phyloP scores from a whole-genome alignment of 1,140 invertebrate genomes.

The Drosophila tristis region DNA sequence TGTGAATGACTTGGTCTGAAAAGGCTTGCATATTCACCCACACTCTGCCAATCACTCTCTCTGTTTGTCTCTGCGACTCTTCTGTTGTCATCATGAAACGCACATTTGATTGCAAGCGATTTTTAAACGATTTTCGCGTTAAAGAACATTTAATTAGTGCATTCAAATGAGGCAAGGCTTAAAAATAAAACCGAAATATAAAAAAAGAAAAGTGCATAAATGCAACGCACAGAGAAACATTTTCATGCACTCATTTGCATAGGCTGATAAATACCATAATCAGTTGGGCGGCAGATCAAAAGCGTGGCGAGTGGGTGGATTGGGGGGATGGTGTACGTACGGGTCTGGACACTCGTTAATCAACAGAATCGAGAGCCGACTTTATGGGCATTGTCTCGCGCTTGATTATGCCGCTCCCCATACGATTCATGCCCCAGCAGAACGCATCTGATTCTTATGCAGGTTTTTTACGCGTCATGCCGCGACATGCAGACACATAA shows the following conservation, averaged over 20 bases:
- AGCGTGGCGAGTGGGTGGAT: not conserved
- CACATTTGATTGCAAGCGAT: not conserved
- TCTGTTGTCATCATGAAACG: constrained; percentile 3
- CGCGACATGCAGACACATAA: constrained; percentile 78
- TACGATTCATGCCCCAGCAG: not conserved
- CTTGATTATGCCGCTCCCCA: constrained; percentile 71
- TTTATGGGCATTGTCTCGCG: constrained; percentile 69
- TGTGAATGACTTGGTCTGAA: not conserved
- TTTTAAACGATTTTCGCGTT: constrained; percentile 11
- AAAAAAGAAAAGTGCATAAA: not conserved
- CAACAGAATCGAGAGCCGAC: constrained; percentile 45
- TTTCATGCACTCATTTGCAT: constrained; percentile 40
- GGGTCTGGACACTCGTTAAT: constrained; percentile 46
- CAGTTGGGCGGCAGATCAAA: constrained; percentile 12
- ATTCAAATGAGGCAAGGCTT: constrained; percentile 42
- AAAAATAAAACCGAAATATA: constrained; percentile 9
- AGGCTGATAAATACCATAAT: constrained; percentile 53
- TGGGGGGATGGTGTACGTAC: not conserved
- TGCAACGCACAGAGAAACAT: not conserved
- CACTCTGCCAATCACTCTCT: not conserved
- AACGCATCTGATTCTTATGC: constrained; percentile 69
- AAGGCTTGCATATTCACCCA: not conserved
- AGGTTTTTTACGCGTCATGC: constrained; percentile 59
- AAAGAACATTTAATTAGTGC: constrained; percentile 54
- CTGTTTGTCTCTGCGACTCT: not conserved